Percentiles rank a stretch among this genome's conserved stretches.
These are phyloP conservation scores for Silurus lanzhouensis DNA, from an alignment of 2,797 vertebrate genomes.

Conservation along the genomic window DNA sequence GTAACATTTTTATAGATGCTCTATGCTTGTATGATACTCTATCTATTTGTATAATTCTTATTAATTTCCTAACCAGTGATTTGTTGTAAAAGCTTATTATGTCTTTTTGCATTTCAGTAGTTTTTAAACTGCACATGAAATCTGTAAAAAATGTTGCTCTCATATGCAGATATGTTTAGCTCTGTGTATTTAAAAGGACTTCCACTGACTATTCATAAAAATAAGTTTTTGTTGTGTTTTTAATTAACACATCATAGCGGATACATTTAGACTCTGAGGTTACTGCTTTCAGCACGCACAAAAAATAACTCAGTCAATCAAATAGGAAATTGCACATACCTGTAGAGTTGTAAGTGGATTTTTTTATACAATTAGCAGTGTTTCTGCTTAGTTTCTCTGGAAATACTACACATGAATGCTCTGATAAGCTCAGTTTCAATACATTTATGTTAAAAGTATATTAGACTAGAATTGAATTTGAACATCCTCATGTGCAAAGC, in stretches of 20 bases:
- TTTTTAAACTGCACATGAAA: neutral
- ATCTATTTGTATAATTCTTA: too few species aligned
- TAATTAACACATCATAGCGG: too few species aligned
- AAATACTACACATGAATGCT: neutral
- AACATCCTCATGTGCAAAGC: neutral
- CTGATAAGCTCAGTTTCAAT: neutral
- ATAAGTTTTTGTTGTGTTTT: neutral
- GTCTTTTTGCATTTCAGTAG: too few species aligned
- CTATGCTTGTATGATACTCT: neutral
- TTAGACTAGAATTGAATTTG: neutral
- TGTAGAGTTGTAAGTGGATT: neutral
- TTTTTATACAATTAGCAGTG: neutral
- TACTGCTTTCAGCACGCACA: neutral
- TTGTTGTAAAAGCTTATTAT: too few species aligned
- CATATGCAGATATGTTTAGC: neutral
- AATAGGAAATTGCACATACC: neutral
- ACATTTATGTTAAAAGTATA: neutral
- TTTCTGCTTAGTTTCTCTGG: neutral
- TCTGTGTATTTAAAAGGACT: neutral
- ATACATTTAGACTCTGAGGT: neutral
- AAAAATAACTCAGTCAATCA: neutral
- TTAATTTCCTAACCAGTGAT: too few species aligned
- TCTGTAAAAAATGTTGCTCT: neutral
- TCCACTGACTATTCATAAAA: neutral
- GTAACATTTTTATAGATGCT: neutral